Conservation (phyloP, 2,888 invertebrate genomes). For the Ashinkailepas kermadecensis region DNA sequence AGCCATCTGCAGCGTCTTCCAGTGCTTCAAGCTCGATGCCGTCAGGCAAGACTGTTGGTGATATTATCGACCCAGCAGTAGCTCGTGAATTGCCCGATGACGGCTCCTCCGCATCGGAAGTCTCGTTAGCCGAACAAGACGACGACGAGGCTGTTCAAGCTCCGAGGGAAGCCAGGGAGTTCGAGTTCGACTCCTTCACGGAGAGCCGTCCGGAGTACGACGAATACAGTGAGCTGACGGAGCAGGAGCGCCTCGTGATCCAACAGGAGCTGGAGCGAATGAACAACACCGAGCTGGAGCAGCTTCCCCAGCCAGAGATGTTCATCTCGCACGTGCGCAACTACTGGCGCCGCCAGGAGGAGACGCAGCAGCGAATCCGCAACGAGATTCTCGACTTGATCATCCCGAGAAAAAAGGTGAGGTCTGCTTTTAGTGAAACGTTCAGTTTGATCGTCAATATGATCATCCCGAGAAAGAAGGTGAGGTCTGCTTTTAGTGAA, state of each 20-base stretch:
- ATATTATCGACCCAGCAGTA: background rate
- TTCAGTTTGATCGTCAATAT: too few species aligned
- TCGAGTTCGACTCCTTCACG: background rate
- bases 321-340: conserved; percentile 1
- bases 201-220: background rate
- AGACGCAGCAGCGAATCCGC: background rate
- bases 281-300: conserved; percentile 9
- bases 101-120: background rate
- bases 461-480: too few species aligned
- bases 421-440: background rate
- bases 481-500: too few species aligned
- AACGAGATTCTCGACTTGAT: conserved; percentile 14
- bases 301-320: conserved; percentile 13
- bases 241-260: background rate
- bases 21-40: background rate
- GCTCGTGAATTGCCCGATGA: background rate
- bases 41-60: background rate
- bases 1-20: background rate
- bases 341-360: conserved; percentile 14
- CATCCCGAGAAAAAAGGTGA: background rate
- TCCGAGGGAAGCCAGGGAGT: background rate
- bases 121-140: background rate
- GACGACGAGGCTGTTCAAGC: background rate
- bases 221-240: background rate
- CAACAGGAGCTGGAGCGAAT: background rate